Evolutionary conservation across 2,797 vertebrate genomes (phyloP).

Genomic region (Ptychadena robeensis): DNA sequence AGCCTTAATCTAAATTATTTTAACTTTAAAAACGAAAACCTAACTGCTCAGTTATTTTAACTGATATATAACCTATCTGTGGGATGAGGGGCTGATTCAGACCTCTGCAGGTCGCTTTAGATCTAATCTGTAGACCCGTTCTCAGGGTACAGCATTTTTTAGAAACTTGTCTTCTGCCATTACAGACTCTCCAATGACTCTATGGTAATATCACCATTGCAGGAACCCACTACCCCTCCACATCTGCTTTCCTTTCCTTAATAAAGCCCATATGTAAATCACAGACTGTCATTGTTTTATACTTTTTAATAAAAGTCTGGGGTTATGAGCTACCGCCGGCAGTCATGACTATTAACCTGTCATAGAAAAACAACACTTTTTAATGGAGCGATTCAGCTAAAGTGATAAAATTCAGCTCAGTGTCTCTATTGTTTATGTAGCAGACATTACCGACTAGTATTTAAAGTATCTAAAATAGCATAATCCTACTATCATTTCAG

Average conservation of each 20-base stretch:
- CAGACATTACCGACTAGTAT: not conserved
- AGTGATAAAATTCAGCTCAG: not conserved
- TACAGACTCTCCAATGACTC: too few relatives aligned
- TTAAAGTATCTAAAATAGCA: not conserved
- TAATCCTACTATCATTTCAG: not conserved
- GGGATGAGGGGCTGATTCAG: too few relatives aligned
- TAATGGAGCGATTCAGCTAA: not conserved
- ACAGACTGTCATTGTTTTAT: slow-evolving; percentile 9
- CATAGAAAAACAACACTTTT: not conserved
- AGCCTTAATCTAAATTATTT: too few relatives aligned
- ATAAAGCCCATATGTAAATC: slow-evolving; percentile 20
- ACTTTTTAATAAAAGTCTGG: slow-evolving; percentile 13
- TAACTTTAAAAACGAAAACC: too few relatives aligned
- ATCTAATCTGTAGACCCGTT: too few relatives aligned
- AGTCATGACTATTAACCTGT: not conserved
- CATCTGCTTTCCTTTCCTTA: not conserved
- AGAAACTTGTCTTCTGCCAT: too few relatives aligned
- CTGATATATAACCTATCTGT: too few relatives aligned
- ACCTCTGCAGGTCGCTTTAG: too few relatives aligned
- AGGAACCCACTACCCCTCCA: not conserved
- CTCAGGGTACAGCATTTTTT: too few relatives aligned
- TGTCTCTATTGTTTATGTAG: not conserved
- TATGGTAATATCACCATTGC: not conserved
- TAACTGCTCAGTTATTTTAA: too few relatives aligned
- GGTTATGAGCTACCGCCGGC: not conserved